phyloP scores from a whole-genome alignment of 2,797 vertebrate species.

The Protosalanx chinensis region DNA sequence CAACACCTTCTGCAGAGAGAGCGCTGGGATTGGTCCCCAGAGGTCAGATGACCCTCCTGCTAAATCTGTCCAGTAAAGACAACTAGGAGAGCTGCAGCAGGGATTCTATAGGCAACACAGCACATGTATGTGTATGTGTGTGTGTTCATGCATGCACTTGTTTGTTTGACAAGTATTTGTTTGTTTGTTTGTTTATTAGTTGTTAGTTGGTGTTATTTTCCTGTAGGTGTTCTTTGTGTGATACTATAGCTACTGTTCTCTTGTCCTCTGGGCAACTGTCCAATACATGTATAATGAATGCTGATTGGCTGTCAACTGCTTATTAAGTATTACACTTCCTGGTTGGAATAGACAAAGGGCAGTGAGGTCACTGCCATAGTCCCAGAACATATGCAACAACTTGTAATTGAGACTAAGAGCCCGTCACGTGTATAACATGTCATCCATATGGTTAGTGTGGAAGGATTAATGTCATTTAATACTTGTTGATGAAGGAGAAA shows the following conservation, averaged over 20 bases:
- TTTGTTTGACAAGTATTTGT: neutral
- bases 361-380: neutral
- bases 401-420: too few relatives aligned
- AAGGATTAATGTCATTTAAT: neutral
- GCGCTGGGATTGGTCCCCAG: conserved; percentile 38
- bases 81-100: conserved; percentile 30
- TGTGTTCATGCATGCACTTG: neutral
- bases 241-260: neutral
- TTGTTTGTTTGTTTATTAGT: conserved; percentile 2
- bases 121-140: neutral
- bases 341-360: neutral
- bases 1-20: conserved; percentile 36
- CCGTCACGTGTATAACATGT: too few relatives aligned
- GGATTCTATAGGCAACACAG: neutral
- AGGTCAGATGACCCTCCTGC: conserved; percentile 54
- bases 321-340: neutral
- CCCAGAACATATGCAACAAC: too few relatives aligned
- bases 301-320: neutral
- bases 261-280: neutral
- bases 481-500: neutral
- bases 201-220: neutral
- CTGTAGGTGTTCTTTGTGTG: neutral
- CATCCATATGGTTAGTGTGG: too few relatives aligned
- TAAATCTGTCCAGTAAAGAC: conserved; percentile 55
- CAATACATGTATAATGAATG: neutral